Evolutionary conservation across 2,797 vertebrate species (phyloP).

Genomic region (Apodemus agrarius): DNA sequence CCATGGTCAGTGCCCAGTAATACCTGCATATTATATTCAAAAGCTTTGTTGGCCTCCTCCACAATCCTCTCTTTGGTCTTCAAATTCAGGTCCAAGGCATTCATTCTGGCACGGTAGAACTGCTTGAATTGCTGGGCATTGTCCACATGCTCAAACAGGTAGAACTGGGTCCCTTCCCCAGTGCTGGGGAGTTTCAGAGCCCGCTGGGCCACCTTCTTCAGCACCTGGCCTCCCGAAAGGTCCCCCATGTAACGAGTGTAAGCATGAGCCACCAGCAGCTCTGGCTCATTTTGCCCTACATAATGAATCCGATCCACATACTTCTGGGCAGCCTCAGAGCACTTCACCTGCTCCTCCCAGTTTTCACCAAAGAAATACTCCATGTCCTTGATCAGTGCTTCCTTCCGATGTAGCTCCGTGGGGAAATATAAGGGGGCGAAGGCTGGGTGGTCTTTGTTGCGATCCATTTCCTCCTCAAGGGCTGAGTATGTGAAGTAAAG

Average conservation of each 20-base stretch:
- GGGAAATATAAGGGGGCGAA: slow-evolving; percentile 97
- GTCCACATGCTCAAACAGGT: slow-evolving; percentile 93
- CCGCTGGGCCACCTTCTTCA: slow-evolving; percentile 97
- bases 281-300: slow-evolving; percentile 91
- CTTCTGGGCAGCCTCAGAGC: slow-evolving; percentile 90
- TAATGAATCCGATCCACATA: slow-evolving; percentile 95
- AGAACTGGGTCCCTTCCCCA: slow-evolving; percentile 96
- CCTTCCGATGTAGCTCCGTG: slow-evolving; percentile 93
- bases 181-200: slow-evolving; percentile 94
- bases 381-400: slow-evolving; percentile 92
- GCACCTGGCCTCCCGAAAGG: slow-evolving; percentile 97
- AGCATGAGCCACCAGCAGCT: slow-evolving; percentile 95
- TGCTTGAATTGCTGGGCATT: slow-evolving; percentile 96
- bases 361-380: slow-evolving; percentile 94
- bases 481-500: slow-evolving; percentile 96
- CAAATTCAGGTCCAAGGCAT: slow-evolving; percentile 93
- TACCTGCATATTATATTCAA: slow-evolving; percentile 97
- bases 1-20: not conserved
- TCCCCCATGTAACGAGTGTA: slow-evolving; percentile 99
- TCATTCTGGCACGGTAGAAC: slow-evolving; percentile 97
- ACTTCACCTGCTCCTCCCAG: slow-evolving; percentile 91
- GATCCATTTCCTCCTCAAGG: slow-evolving; percentile 97
- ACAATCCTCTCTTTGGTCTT: slow-evolving; percentile 92
- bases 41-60: slow-evolving; percentile 94
- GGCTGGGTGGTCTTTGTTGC: slow-evolving; percentile 92